Conservation (phyloP, 2,888 invertebrate species). For the Campaea margaritaria region DNA sequence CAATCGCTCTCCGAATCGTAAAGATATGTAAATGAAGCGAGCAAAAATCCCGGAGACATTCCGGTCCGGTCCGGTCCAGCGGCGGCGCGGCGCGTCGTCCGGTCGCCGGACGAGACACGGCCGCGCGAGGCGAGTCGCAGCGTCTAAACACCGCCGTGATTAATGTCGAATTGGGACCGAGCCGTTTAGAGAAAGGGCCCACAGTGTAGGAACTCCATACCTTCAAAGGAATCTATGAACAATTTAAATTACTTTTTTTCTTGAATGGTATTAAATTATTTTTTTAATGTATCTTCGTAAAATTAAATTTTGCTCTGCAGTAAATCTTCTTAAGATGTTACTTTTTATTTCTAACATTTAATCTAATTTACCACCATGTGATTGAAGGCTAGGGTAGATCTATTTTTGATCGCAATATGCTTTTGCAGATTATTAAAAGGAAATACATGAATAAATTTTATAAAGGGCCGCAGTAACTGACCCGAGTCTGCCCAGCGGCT, state of each 20-base stretch:
- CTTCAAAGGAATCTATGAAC: too few relatives aligned
- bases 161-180: constrained; percentile 28
- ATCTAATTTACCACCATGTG: too few relatives aligned
- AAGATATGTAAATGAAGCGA: constrained; percentile 35
- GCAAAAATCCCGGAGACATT: constrained; percentile 17
- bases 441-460: too few relatives aligned
- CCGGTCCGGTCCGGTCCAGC: constrained; percentile 6
- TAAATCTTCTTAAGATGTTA: neutral
- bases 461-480: too few relatives aligned
- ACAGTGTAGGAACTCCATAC: constrained; percentile 4
- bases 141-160: constrained; percentile 32
- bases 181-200: constrained; percentile 2
- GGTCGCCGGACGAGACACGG: neutral
- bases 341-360: too few relatives aligned
- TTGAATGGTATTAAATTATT: neutral
- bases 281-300: neutral
- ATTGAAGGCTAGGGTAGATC: too few relatives aligned
- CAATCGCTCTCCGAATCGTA: constrained; percentile 23
- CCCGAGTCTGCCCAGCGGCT: too few relatives aligned
- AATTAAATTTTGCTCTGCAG: neutral
- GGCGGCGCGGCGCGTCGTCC: constrained; percentile 1
- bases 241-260: too few relatives aligned
- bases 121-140: constrained; percentile 12
- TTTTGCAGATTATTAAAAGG: too few relatives aligned
- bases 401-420: too few relatives aligned